These are phyloP conservation scores for Lepus americanus DNA, from an alignment of 2,113 vertebrate genomes.

Conservation along the genomic window DNA sequence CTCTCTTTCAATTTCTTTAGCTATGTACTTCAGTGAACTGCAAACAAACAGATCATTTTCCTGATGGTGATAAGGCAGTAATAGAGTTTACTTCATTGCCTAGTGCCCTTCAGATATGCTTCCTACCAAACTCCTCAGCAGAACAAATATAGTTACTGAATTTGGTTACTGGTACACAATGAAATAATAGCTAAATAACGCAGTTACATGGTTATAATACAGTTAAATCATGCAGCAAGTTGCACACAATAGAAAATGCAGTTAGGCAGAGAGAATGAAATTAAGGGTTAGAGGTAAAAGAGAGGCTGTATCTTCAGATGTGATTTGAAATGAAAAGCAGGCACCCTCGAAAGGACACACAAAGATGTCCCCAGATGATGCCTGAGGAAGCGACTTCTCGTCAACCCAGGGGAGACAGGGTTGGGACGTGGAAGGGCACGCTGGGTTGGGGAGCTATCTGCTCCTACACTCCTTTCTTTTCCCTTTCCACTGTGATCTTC, in stretches of 20 bases:
- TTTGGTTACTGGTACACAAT: slow-evolving; percentile 83
- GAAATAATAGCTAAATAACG: slow-evolving; percentile 82
- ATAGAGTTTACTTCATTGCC: slow-evolving; percentile 81
- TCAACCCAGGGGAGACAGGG: background rate
- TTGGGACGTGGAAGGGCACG: slow-evolving; percentile 19
- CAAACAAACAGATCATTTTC: slow-evolving; percentile 82
- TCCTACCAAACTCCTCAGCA: slow-evolving; percentile 76
- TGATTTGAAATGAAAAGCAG: slow-evolving; percentile 77
- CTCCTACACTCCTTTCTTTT: background rate
- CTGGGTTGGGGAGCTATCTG: background rate
- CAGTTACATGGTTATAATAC: slow-evolving; percentile 79
- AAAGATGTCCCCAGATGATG: slow-evolving; percentile 61
- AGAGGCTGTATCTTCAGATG: slow-evolving; percentile 71
- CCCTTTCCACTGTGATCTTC: background rate
- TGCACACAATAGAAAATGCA: slow-evolving; percentile 82
- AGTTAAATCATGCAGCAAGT: slow-evolving; percentile 81
- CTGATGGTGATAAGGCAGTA: slow-evolving; percentile 73
- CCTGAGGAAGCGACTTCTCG: background rate
- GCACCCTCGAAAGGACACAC: slow-evolving; percentile 63
- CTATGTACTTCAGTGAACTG: slow-evolving; percentile 80
- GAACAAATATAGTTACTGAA: slow-evolving; percentile 83
- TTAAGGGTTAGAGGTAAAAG: slow-evolving; percentile 78
- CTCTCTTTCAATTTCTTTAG: slow-evolving; percentile 76
- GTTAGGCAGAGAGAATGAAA: slow-evolving; percentile 83
- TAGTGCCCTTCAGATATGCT: slow-evolving; percentile 80